Conservation (phyloP, 2,888 invertebrate genomes). For the Ormyrus labotus region DNA sequence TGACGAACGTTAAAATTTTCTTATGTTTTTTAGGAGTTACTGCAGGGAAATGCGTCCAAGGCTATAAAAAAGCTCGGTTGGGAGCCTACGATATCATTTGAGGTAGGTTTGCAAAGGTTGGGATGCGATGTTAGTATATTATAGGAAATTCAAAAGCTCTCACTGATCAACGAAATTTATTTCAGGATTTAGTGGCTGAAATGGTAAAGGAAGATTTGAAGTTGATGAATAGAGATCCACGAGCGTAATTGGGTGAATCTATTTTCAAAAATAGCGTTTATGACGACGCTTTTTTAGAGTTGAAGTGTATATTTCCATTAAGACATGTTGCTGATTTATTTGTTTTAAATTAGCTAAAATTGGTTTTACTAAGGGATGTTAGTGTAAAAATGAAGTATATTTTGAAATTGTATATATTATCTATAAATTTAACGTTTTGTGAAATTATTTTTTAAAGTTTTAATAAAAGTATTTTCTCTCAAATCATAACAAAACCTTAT, state of each 20-base stretch:
- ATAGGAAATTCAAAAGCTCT: constrained; percentile 4
- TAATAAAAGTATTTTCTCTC: too few relatives aligned
- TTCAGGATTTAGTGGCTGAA: constrained; percentile 88
- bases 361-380: too few relatives aligned
- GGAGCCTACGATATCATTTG: constrained; percentile 88
- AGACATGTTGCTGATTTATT: too few relatives aligned
- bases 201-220: constrained; percentile 95
- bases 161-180: constrained; percentile 55
- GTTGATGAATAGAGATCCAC: constrained; percentile 93
- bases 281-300: too few relatives aligned
- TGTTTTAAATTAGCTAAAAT: too few relatives aligned
- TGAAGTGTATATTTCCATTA: too few relatives aligned
- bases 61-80: constrained; percentile 92
- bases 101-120: constrained; percentile 71
- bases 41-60: constrained; percentile 96
- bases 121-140: not conserved
- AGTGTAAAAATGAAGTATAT: too few relatives aligned
- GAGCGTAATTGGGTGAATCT: constrained; percentile 80
- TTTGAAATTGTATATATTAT: too few relatives aligned
- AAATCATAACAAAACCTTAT: too few relatives aligned
- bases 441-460: too few relatives aligned
- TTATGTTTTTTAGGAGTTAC: constrained; percentile 81
- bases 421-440: too few relatives aligned
- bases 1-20: constrained; percentile 14
- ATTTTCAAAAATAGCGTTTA: too few relatives aligned